phyloP scores from a whole-genome alignment of 2,797 vertebrate genomes.

The Melanotaenia nigrans region DNA sequence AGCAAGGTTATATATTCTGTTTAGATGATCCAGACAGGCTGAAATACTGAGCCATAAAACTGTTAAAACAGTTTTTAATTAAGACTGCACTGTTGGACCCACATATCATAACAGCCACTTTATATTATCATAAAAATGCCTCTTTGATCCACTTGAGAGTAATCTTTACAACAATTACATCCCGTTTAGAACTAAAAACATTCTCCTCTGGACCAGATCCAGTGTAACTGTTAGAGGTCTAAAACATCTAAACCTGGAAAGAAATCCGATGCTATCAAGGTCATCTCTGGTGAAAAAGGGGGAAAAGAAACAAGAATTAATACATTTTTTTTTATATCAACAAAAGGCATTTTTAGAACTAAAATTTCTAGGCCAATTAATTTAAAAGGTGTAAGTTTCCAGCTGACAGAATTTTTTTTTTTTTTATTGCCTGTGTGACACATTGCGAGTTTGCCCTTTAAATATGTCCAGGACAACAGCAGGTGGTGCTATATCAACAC shows the following conservation, averaged over 20 bases:
- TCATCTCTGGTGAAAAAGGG: neutral
- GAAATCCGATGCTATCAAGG: neutral
- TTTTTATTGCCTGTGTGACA: neutral
- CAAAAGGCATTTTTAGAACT: too few relatives aligned
- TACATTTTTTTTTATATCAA: neutral
- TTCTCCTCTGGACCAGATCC: neutral
- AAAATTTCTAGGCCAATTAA: neutral
- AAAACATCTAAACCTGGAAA: neutral
- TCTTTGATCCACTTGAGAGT: neutral
- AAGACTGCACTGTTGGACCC: neutral
- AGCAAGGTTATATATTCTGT: neutral
- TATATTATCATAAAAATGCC: neutral
- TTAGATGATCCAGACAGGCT: neutral
- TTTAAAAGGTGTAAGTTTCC: neutral
- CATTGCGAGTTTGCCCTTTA: neutral
- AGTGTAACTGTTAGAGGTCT: neutral
- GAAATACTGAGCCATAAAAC: neutral
- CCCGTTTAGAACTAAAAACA: neutral
- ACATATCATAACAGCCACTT: neutral
- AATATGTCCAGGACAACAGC: conserved; percentile 41
- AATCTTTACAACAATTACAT: neutral
- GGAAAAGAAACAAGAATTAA: neutral
- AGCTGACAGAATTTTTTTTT: neutral
- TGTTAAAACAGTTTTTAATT: neutral
- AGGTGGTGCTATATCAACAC: conserved; percentile 62